Conservation (phyloP, 2,113 vertebrate species). For the Triplophysa siluroides region DNA sequence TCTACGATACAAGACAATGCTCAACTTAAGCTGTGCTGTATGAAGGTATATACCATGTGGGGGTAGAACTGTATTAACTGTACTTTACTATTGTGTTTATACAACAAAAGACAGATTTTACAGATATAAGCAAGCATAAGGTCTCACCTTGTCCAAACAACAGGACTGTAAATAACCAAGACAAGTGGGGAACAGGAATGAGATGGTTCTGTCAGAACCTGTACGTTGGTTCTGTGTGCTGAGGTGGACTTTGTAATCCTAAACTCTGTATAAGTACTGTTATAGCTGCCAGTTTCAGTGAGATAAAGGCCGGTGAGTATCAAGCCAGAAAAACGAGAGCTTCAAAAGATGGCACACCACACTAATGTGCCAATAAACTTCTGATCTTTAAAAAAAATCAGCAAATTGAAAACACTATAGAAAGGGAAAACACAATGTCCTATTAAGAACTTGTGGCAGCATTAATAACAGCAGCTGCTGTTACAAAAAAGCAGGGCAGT, state of each 20-base stretch:
- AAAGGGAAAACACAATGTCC: neutral
- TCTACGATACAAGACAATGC: too few species aligned
- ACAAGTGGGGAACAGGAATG: slow-evolving; percentile 6
- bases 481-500: slow-evolving; percentile 15
- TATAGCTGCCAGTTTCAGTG: slow-evolving; percentile 59
- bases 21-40: too few species aligned
- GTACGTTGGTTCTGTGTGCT: slow-evolving; percentile 43
- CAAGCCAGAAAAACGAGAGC: slow-evolving; percentile 30
- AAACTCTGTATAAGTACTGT: slow-evolving; percentile 38
- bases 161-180: slow-evolving; percentile 45
- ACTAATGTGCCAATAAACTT: neutral
- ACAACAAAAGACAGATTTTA: too few species aligned
- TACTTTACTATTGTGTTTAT: too few species aligned
- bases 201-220: slow-evolving; percentile 38
- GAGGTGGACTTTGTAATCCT: slow-evolving; percentile 40
- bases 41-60: too few species aligned
- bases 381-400: neutral
- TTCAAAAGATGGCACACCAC: slow-evolving; percentile 32
- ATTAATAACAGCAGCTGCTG: slow-evolving; percentile 35
- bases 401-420: slow-evolving; percentile 8
- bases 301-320: slow-evolving; percentile 28
- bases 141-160: slow-evolving; percentile 54
- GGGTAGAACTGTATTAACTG: too few species aligned
- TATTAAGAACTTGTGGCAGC: slow-evolving; percentile 33
- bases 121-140: too few species aligned